Conservation (phyloP, 2,113 vertebrate species). For the Perca flavescens region DNA sequence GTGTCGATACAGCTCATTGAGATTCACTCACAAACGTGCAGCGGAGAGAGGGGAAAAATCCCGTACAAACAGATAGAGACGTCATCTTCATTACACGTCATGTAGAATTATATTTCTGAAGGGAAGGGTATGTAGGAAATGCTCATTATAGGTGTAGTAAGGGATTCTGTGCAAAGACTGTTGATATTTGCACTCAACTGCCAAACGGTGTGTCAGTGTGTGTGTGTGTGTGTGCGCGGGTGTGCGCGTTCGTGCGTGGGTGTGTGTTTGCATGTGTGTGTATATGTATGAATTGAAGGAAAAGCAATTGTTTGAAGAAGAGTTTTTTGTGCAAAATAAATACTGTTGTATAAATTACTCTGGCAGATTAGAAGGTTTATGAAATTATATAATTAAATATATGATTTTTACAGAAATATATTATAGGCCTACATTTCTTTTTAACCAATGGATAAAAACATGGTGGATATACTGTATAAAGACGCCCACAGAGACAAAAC, state of each 20-base stretch:
- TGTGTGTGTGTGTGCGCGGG: too few relatives aligned
- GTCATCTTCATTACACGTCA: neutral
- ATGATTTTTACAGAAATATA: neutral
- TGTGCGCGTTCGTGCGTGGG: neutral
- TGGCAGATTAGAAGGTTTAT: neutral
- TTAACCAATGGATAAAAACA: neutral
- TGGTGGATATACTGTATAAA: neutral
- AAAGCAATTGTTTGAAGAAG: neutral
- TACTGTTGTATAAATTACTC: slow-evolving; percentile 6
- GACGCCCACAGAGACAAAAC: neutral
- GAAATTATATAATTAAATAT: neutral
- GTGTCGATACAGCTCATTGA: slow-evolving; percentile 45
- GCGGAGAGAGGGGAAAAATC: neutral
- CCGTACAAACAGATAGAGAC: slow-evolving; percentile 15
- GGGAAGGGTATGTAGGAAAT: neutral
- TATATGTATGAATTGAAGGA: neutral
- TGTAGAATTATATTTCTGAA: neutral
- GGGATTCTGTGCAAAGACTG: too few relatives aligned
- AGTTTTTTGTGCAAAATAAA: neutral
- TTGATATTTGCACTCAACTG: too few relatives aligned
- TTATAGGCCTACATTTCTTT: neutral
- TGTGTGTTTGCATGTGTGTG: neutral
- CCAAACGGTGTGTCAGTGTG: neutral
- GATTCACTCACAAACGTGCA: slow-evolving; percentile 37
- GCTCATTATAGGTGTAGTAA: neutral